These are phyloP conservation scores for Lamellibrachia luymesi DNA, from an alignment of 1,140 invertebrate species.

Conservation along the genomic window DNA sequence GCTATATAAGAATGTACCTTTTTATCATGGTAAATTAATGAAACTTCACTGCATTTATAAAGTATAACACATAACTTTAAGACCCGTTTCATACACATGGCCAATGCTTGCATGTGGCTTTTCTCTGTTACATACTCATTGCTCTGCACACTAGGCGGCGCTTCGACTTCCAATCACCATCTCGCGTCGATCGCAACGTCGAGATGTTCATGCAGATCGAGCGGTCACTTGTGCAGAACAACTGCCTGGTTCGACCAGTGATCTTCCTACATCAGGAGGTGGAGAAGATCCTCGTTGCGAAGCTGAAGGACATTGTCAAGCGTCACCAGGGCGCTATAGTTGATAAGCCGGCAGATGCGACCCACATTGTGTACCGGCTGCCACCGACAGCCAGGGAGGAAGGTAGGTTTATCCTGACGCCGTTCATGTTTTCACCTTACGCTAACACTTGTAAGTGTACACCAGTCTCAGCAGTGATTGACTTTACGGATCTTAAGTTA, in stretches of 20 bases:
- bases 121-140: background rate
- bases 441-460: too few relatives aligned
- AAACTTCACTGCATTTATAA: too few relatives aligned
- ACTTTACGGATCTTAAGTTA: too few relatives aligned
- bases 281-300: constrained; percentile 74
- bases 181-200: constrained; percentile 85
- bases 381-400: constrained; percentile 55
- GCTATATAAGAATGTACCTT: too few relatives aligned
- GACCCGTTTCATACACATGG: too few relatives aligned
- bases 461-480: too few relatives aligned
- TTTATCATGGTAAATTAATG: too few relatives aligned
- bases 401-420: constrained; percentile 16
- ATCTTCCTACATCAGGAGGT: constrained; percentile 69
- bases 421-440: background rate
- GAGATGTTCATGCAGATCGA: constrained; percentile 93
- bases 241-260: constrained; percentile 74
- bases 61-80: too few relatives aligned
- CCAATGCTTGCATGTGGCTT: too few relatives aligned
- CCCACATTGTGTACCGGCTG: constrained; percentile 80
- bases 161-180: constrained; percentile 73
- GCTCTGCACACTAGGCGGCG: constrained; percentile 44
- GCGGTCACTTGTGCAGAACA: constrained; percentile 77
- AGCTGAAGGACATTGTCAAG: constrained; percentile 85
- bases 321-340: constrained; percentile 77
- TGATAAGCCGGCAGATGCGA: constrained; percentile 84